These are phyloP conservation scores for Xanthorhoe spadicearia DNA, from an alignment of 2,888 invertebrate species.

Conservation along the genomic window DNA sequence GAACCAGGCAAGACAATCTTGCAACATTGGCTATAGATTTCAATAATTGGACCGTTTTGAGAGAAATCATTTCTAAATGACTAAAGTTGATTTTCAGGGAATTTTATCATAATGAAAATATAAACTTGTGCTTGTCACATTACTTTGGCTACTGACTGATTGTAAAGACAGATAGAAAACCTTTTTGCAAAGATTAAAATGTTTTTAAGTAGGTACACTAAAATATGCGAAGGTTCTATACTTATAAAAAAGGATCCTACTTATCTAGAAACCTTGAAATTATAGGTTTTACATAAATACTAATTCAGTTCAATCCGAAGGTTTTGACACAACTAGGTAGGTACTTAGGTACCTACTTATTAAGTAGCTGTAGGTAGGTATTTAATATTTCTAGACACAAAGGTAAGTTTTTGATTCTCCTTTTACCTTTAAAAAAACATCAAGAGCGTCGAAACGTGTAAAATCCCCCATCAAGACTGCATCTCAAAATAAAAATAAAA, in stretches of 20 bases:
- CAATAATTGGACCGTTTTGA: slow-evolving; percentile 5
- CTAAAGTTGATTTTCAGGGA: slow-evolving; percentile 7
- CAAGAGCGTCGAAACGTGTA: background rate
- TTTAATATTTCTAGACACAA: too few species aligned
- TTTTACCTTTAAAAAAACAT: background rate
- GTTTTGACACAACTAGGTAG: too few species aligned
- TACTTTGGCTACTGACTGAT: background rate
- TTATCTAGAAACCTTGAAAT: too few species aligned
- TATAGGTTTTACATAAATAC: too few species aligned
- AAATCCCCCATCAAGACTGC: too few species aligned
- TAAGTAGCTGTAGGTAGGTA: background rate
- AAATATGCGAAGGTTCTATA: too few species aligned
- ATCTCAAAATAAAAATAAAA: background rate
- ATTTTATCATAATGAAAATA: background rate
- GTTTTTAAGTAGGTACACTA: too few species aligned
- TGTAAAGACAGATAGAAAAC: background rate
- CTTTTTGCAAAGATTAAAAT: too few species aligned
- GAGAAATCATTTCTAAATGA: slow-evolving; percentile 12
- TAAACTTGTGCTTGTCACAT: too few species aligned
- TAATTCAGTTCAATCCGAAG: too few species aligned
- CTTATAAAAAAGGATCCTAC: too few species aligned
- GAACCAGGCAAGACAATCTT: slow-evolving; percentile 4
- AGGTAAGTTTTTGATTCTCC: too few species aligned
- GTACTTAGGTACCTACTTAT: background rate
- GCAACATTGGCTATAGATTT: slow-evolving; percentile 8